These are phyloP conservation scores for Datnioides undecimradiatus DNA, from an alignment of 2,113 vertebrate genomes.

Conservation along the genomic window DNA sequence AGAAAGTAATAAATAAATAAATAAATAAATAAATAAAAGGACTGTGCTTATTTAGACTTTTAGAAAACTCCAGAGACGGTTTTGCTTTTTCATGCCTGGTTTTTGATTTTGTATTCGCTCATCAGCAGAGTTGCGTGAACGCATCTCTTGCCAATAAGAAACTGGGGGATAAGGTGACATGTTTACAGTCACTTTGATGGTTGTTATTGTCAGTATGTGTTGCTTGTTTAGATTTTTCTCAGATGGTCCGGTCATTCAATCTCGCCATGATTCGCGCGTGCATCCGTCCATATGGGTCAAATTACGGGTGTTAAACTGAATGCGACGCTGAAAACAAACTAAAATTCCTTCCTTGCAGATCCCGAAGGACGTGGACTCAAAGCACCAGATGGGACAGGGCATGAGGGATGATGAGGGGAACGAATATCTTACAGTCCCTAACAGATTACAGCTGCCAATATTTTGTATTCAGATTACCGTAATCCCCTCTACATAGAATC, in stretches of 20 bases:
- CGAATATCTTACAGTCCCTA: constrained; percentile 24
- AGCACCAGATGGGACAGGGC: neutral
- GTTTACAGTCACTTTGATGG: neutral
- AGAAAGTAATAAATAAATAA: neutral
- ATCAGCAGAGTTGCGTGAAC: no score
- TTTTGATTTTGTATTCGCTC: neutral
- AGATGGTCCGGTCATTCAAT: neutral
- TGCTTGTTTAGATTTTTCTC: neutral
- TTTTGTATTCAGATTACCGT: constrained; percentile 69
- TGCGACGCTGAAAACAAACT: constrained; percentile 22
- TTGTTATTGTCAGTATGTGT: neutral
- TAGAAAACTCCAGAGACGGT: neutral
- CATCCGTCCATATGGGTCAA: constrained; percentile 7
- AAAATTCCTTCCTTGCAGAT: neutral
- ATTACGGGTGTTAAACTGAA: neutral
- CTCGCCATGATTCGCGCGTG: neutral
- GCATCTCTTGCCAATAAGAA: neutral
- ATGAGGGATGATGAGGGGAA: neutral
- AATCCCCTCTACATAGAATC: constrained; percentile 64
- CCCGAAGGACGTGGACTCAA: neutral
- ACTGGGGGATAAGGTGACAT: neutral
- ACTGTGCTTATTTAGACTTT: neutral
- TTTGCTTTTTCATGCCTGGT: neutral
- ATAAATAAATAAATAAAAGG: neutral
- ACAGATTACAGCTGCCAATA: constrained; percentile 55